phyloP scores from a whole-genome alignment of 2,888 invertebrate species.

The Cosmia trapezina region DNA sequence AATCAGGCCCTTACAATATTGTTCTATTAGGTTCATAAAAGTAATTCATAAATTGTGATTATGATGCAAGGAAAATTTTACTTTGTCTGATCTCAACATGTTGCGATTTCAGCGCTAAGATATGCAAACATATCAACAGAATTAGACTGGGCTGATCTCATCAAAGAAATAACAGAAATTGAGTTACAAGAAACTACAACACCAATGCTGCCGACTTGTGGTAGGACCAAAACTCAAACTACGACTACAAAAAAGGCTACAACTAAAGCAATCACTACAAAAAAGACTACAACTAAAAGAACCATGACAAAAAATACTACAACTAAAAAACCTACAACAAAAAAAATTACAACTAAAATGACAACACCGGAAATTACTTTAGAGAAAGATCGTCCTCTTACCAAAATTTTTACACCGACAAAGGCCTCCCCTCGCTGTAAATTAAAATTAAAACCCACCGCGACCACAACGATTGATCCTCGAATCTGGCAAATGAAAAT shows the following conservation, averaged over 20 bases:
- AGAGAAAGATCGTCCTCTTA: neutral
- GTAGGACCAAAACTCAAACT: neutral
- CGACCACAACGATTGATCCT: neutral
- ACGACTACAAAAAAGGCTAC: neutral
- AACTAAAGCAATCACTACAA: neutral
- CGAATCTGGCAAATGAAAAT: neutral
- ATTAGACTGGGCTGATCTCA: constrained; percentile 5
- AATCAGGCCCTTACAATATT: neutral
- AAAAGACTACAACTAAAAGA: neutral
- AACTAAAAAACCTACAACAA: neutral
- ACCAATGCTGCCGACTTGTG: neutral
- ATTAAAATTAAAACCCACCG: constrained; percentile 5
- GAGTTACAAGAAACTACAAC: neutral
- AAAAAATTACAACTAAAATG: neutral
- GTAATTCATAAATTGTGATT: neutral
- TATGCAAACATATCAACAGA: neutral
- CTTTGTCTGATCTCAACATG: neutral
- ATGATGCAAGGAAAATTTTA: too few relatives aligned
- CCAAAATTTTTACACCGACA: neutral
- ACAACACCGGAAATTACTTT: neutral
- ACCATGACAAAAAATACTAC: neutral
- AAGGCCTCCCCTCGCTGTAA: neutral
- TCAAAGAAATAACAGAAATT: neutral
- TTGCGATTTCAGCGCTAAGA: constrained; percentile 42
- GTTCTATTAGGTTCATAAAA: neutral